A percentile compares a stretch with the other conserved stretches of the same genome.
These are phyloP conservation scores for Clinocottus analis DNA, from an alignment of 2,113 vertebrate species.

Conservation along the genomic window DNA sequence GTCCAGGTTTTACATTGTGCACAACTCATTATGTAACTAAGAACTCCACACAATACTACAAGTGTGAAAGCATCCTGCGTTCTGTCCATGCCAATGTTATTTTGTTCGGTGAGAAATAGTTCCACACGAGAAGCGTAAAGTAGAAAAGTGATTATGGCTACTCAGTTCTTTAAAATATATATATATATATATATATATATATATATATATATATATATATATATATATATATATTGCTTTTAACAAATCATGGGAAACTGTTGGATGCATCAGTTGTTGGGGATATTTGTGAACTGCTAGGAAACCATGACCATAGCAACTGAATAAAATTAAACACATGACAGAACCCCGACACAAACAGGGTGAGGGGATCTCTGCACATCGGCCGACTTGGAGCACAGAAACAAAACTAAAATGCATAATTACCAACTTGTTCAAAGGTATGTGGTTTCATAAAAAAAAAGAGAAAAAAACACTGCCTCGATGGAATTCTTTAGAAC, in stretches of 20 bases:
- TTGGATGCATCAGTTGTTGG: background rate
- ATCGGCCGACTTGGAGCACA: background rate
- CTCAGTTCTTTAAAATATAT: background rate
- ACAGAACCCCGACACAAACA: background rate
- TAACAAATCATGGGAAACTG: background rate
- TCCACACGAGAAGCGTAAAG: background rate
- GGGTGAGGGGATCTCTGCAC: background rate
- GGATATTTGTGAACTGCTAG: slow-evolving; percentile 4
- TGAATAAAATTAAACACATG: slow-evolving; percentile 13
- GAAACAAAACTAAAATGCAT: background rate
- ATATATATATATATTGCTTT: no score
- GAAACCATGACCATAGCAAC: slow-evolving; percentile 24
- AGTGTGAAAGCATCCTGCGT: slow-evolving; percentile 16
- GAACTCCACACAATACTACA: slow-evolving; percentile 1
- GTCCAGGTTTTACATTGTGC: background rate
- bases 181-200: no score
- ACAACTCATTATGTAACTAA: slow-evolving; percentile 29
- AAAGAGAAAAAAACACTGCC: background rate
- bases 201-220: no score
- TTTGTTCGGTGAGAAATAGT: background rate
- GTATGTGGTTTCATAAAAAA: background rate
- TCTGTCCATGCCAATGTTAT: background rate
- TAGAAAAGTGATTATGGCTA: background rate
- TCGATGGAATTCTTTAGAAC: background rate
- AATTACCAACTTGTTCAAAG: background rate